These are phyloP conservation scores for Ceratosolen fusciceps DNA, from an alignment of 1,140 invertebrate genomes.

Conservation along the genomic window DNA sequence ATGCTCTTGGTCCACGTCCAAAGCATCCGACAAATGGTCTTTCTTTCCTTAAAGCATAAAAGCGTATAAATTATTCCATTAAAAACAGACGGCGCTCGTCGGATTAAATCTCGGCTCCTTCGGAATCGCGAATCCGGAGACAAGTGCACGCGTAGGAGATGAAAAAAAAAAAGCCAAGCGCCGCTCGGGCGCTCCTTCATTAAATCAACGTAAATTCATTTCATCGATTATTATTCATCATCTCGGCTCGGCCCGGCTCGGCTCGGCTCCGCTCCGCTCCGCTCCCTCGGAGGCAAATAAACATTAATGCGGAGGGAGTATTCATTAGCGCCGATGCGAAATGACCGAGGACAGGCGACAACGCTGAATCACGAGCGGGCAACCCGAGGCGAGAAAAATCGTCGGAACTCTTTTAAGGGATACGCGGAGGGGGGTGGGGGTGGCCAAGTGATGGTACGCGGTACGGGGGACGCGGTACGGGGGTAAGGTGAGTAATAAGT, in stretches of 20 bases:
- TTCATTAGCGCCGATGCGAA: not conserved
- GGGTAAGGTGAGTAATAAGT: not conserved
- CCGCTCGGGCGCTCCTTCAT: too few relatives aligned
- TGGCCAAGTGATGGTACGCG: too few relatives aligned
- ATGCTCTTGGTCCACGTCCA: not conserved
- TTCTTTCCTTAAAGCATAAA: not conserved
- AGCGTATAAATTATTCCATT: not conserved
- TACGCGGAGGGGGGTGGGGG: not conserved
- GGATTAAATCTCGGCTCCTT: not conserved
- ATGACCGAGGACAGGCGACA: not conserved
- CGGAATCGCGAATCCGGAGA: not conserved
- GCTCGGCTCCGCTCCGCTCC: too few relatives aligned
- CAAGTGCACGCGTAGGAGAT: not conserved
- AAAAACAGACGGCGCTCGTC: not conserved
- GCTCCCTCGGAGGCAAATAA: too few relatives aligned
- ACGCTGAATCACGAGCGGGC: too few relatives aligned
- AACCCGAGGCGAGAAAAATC: not conserved
- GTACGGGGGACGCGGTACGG: not conserved
- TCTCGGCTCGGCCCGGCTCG: too few relatives aligned
- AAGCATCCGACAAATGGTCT: not conserved
- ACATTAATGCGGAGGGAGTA: too few relatives aligned
- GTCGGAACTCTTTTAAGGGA: not conserved
- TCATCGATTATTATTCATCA: too few relatives aligned
- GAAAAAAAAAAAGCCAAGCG: not conserved
- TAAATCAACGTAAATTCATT: too few relatives aligned